Evolutionary conservation across 2,797 vertebrate genomes (phyloP), one percentile per base, ranked within the genome.

Genomic region (Sebastiscus albofasciatus): DNA sequence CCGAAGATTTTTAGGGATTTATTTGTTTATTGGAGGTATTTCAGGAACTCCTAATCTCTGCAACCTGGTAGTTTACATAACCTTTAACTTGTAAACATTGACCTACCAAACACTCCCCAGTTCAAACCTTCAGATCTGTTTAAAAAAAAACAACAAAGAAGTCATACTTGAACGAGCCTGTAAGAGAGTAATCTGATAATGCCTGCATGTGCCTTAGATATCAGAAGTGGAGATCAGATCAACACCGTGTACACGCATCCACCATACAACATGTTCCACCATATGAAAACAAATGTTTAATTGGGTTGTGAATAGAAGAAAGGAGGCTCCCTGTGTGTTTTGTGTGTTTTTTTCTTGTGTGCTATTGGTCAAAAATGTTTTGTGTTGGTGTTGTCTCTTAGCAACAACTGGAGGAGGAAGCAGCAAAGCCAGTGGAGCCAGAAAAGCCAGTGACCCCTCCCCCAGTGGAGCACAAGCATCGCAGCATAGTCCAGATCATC

Each of bases 341-440:
- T 39, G 56, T 73, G 46, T 49, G 18, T 46, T 49, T 52, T 52
- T 52, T 52, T 52, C 46, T 72, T 46, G 11, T 66, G 54, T 65
- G 10, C 26, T 64, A 20, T 80, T 81, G 61, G 52, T 87, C 5
- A 74, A 78, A 78, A 83, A 75, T 83, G 39, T 86, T 71, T 67
- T 85, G 58, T 93, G 90, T 94, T 83, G 77, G 60, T 91, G 77
- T 87, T 82, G 91, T 98, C 89, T 96, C 95, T 92, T 96, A 99
- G 99, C 99, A 99, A 99, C 98, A 99, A 96, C 96, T 99, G 22
- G 99, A 99, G 93, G 98, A 99, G 94, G 99, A 99, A 96, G 98
- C 99, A 46, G 98, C 98, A 3, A 99, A 99, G 94, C 99, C 99
- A 66, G 95, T 97, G 27, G 98, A 99, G 96, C 99, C 99, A 0